Evolutionary conservation across 2,113 vertebrate genomes (phyloP), one percentile per base, ranked within the genome.

Genomic region (Phalacrocorax carbo): DNA sequence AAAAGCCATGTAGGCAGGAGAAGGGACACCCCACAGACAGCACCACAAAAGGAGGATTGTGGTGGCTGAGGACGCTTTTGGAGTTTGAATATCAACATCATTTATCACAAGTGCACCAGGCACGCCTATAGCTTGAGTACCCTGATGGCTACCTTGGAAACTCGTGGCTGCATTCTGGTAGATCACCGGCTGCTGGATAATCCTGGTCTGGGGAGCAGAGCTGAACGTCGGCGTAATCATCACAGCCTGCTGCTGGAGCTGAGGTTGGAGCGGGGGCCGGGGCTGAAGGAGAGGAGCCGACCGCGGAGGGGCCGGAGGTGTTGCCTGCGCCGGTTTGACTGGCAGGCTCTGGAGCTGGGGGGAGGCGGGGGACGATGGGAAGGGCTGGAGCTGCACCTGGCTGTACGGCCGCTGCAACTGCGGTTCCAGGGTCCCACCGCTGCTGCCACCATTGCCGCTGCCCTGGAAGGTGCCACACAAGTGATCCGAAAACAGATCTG

Each of bases 171-270:
- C 98, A 2, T 99, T 99, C 97, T 99, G 99, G 97, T 99, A 99
- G 96, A 99, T 99, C 91, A 99, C 96, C 0, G 99, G 99, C 98
- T 98, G 99, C 97, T 99, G 99, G 96, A 99, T 99, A 90, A 99
- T 98, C 69, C 99, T 98, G 3, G 99, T 99, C 91, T 98, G 99
- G 5, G 98, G 98, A 13, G 98, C 96, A 2, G 97, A 99, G 95
- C 99, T 98, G 97, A 99, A 98, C 0, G 98, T 98, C 0, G 98
- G 98, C 2, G 99, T 91, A 20, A 99, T 99, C 99, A 99, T 99
- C 42, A 99, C 98, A 0, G 99, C 99, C 89, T 99, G 98, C 69
- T 98, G 98, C 76, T 98, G 98, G 61, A 98, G 97, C 75, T 97
- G 98, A 9, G 98, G 94, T 7, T 98, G 98, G 69, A 99, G 90